These are phyloP conservation scores for Phymastichus coffea DNA, from an alignment of 1,140 invertebrate species.

Conservation along the genomic window DNA sequence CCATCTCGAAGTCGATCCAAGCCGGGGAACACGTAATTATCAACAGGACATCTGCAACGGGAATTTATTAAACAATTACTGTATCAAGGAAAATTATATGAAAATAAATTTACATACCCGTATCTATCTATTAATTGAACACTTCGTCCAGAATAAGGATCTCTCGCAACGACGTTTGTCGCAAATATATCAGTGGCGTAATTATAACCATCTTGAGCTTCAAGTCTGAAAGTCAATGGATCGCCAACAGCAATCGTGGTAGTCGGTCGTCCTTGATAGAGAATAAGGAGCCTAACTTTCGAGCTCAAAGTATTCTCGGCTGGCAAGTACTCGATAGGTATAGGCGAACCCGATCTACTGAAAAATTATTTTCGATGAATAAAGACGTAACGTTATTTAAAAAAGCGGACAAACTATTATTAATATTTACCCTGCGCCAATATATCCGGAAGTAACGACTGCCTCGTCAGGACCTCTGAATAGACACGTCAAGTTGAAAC, in stretches of 20 bases:
- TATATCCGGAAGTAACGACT: slow-evolving; percentile 89
- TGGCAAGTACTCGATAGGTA: slow-evolving; percentile 86
- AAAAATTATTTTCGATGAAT: slow-evolving; percentile 4
- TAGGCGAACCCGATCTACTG: slow-evolving; percentile 81
- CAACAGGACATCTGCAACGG: slow-evolving; percentile 77
- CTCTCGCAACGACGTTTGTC: slow-evolving; percentile 88
- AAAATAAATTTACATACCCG: slow-evolving; percentile 63
- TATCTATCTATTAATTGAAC: slow-evolving; percentile 87
- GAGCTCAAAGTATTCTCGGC: slow-evolving; percentile 88
- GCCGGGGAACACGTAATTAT: slow-evolving; percentile 89
- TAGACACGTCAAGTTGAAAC: slow-evolving; percentile 88
- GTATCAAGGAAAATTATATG: not conserved
- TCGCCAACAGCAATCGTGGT: slow-evolving; percentile 94
- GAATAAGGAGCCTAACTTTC: slow-evolving; percentile 78
- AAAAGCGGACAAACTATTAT: not conserved
- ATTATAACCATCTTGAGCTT: slow-evolving; percentile 87
- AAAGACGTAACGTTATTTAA: not conserved
- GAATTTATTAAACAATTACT: slow-evolving; percentile 14
- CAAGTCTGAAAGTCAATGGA: slow-evolving; percentile 84
- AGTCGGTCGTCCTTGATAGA: slow-evolving; percentile 87
- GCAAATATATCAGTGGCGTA: slow-evolving; percentile 89
- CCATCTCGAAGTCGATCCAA: slow-evolving; percentile 81
- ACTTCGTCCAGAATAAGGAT: slow-evolving; percentile 86
- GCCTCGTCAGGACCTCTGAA: slow-evolving; percentile 89
- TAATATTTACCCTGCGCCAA: slow-evolving; percentile 79